A percentile compares a stretch with the other conserved stretches of the same genome.
phyloP scores from a whole-genome alignment of 2,888 invertebrate species.

The Acleris literana region DNA sequence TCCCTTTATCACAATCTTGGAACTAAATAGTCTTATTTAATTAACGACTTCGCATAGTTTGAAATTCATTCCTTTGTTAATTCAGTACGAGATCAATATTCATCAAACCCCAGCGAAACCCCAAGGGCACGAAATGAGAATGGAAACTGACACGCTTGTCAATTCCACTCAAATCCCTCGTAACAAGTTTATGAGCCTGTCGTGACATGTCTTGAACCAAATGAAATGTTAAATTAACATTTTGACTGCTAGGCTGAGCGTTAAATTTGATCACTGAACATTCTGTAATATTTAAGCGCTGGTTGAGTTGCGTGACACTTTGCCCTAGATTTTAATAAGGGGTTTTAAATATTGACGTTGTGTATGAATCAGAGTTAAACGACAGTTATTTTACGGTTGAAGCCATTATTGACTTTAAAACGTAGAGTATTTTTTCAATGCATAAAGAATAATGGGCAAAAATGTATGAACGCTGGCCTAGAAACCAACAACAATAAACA shows the following conservation, averaged over 20 bases:
- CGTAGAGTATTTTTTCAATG: neutral
- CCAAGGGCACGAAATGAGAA: conserved; percentile 12
- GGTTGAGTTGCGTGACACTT: conserved; percentile 21
- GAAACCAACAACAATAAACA: too few species aligned
- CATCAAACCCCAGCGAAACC: neutral
- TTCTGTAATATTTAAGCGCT: conserved; percentile 13
- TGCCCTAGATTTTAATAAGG: conserved; percentile 28
- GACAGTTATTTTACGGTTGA: conserved; percentile 16
- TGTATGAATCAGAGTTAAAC: conserved; percentile 25
- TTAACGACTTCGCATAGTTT: too few species aligned
- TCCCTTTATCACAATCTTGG: too few species aligned
- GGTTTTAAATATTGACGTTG: conserved; percentile 12
- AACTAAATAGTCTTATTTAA: too few species aligned
- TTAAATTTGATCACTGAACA: conserved; percentile 4
- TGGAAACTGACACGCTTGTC: conserved; percentile 25
- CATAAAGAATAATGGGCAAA: too few species aligned
- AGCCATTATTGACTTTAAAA: conserved; percentile 16
- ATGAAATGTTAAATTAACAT: conserved; percentile 16
- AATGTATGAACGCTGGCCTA: too few species aligned
- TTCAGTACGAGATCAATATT: neutral
- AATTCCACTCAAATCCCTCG: conserved; percentile 1
- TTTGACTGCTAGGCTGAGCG: neutral
- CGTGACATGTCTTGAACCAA: neutral
- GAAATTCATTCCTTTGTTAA: too few species aligned
- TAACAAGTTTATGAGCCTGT: conserved; percentile 14